A percentile compares a stretch with the other conserved stretches of the same genome.
Evolutionary conservation across 2,888 invertebrate species (phyloP).

Genomic region (Tridacna gigas): DNA sequence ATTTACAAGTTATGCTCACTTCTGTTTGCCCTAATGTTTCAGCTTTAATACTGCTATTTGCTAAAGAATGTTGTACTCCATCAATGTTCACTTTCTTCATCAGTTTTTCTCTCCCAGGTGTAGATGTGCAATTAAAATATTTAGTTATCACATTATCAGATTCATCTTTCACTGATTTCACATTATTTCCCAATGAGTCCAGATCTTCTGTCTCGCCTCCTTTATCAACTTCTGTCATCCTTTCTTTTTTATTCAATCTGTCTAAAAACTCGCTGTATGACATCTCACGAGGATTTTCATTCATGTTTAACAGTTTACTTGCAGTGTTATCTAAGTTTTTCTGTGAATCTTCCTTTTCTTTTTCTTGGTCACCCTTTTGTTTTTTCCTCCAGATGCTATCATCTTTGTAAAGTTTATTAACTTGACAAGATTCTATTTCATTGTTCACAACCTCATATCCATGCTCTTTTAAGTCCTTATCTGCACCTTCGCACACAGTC

Average conservation of each 20-base stretch:
- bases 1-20: background rate
- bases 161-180: conserved; percentile 3
- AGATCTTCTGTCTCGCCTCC: conserved; percentile 7
- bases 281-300: conserved; percentile 40
- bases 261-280: conserved; percentile 50
- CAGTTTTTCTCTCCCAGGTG: conserved; percentile 58
- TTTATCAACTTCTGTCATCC: conserved; percentile 15
- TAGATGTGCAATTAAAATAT: conserved; percentile 52
- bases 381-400: background rate
- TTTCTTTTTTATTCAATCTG: conserved; percentile 23
- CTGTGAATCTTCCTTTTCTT: background rate
- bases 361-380: background rate
- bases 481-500: background rate
- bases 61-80: too few species aligned
- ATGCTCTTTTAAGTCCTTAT: background rate
- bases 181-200: conserved; percentile 2
- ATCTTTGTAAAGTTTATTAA: background rate
- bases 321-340: background rate
- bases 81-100: conserved; percentile 13
- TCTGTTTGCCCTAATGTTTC: background rate
- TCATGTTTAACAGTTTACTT: background rate
- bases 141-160: conserved; percentile 29
- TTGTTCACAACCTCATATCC: background rate
- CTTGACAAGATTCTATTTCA: background rate
- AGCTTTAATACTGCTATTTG: background rate